These are phyloP conservation scores for Synaphobranchus kaupii DNA, from an alignment of 2,797 vertebrate species.

Conservation along the genomic window DNA sequence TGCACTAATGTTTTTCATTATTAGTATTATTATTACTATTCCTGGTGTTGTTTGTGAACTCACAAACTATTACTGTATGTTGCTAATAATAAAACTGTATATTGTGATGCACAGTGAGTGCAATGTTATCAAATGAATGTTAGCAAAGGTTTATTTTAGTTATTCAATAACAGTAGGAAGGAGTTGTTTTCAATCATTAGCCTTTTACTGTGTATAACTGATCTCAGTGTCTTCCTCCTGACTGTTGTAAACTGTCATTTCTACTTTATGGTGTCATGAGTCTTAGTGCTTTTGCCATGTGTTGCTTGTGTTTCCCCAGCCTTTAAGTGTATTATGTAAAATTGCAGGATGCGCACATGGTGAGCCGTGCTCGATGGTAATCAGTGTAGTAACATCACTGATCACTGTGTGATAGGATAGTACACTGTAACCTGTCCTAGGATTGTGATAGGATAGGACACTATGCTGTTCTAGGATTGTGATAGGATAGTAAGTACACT, in stretches of 20 bases:
- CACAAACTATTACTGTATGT: background rate
- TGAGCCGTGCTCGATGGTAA: background rate
- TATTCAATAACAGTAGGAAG: background rate
- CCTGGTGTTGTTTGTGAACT: too few species aligned
- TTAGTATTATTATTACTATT: too few species aligned
- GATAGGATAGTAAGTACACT: too few species aligned
- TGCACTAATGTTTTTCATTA: background rate
- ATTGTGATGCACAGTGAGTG: background rate
- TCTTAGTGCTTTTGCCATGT: background rate
- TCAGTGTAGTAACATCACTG: background rate
- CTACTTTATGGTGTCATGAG: background rate
- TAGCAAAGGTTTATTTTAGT: background rate
- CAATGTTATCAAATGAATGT: background rate
- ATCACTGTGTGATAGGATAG: background rate
- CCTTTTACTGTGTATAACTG: background rate
- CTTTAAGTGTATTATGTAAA: background rate
- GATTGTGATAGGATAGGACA: background rate
- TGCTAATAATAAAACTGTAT: background rate
- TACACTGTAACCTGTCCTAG: background rate
- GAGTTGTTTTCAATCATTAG: background rate
- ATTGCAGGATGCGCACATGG: background rate
- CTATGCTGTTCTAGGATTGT: background rate
- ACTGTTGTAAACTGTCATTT: background rate
- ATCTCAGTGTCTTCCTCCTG: constrained; percentile 4
- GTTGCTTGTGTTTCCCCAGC: background rate